These are phyloP conservation scores for Hafferia zeledoni DNA, from an alignment of 2,797 vertebrate genomes.

Conservation along the genomic window DNA sequence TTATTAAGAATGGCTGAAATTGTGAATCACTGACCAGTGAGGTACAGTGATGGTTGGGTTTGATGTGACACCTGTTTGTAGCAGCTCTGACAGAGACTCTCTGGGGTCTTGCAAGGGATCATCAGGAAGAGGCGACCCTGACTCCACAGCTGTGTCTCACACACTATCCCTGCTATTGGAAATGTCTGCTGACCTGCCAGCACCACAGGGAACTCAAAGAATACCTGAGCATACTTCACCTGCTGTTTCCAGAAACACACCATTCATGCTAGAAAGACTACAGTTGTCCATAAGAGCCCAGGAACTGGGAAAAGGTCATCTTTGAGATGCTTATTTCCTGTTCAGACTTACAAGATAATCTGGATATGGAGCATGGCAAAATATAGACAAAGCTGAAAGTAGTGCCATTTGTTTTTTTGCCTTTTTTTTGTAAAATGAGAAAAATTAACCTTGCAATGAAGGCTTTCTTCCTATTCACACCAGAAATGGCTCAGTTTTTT, in stretches of 20 bases:
- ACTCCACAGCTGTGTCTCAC: neutral
- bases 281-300: neutral
- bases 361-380: neutral
- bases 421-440: neutral
- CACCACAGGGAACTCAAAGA: neutral
- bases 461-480: neutral
- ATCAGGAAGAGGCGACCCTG: neutral
- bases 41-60: neutral
- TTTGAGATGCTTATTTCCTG: neutral
- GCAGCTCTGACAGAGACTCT: neutral
- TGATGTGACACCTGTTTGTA: neutral
- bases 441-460: neutral
- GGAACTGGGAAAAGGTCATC: neutral
- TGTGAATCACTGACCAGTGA: neutral
- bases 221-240: neutral
- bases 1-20: neutral
- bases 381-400: neutral
- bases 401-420: neutral
- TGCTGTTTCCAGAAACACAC: neutral
- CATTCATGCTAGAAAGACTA: neutral
- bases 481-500: neutral
- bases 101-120: neutral
- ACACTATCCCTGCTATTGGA: neutral
- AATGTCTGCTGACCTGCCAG: neutral
- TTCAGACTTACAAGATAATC: neutral